Base-by-base conservation (phyloP, 2,797 vertebrate species). In the Anguilla pacifica region DNA sequence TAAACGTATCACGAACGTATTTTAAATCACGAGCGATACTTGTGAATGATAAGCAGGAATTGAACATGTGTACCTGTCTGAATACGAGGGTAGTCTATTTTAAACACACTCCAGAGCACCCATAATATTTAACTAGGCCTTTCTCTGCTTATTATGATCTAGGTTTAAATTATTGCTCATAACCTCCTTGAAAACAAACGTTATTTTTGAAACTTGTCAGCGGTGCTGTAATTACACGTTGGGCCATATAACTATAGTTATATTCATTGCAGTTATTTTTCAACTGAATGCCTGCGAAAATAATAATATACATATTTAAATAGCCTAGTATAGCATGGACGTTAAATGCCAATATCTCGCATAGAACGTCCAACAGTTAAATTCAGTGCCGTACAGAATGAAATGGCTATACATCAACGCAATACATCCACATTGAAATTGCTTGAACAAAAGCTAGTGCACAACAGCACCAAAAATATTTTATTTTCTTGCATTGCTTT, bases 291-390 rank as follows among this genome's bases (percentile, higher is more conserved):
- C 35, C n/a, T 59, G 51, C 28, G 86, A 39, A 81, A 61, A 77
- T n/a, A 86, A 77, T 59, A 59, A 81, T 79, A 86, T 86, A 22
- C 31, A 55, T 81, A 86, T 81, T 81, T 86, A 81, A 86, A 82
- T 39, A 25, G 28, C 39, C 39, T 19, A 55, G 43, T 79, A 59
- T 39, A 81, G 79, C 79, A 19, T 86, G 86, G 17, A 13, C 86
- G 39, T 35, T 31, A 6, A n/a, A 79, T 59, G 13, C 7, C 51
- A 59, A 86, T 28, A 79, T 59, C 74, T 59, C 43, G 17, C 35
- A 57, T 13, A 70, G n/a, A 70, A 9, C 64, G 6, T 64, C 53
- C 13, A 55, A 22, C 35, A 77, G 3, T 11, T 77, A 17, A 79
- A 39, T 25, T 79, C 31, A 39, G 74, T 79, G 74, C 43, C 43